Percentiles rank a stretch among this genome's conserved stretches.
Evolutionary conservation across 2,888 invertebrate species (phyloP).

Genomic region (Tortricodes alternella): DNA sequence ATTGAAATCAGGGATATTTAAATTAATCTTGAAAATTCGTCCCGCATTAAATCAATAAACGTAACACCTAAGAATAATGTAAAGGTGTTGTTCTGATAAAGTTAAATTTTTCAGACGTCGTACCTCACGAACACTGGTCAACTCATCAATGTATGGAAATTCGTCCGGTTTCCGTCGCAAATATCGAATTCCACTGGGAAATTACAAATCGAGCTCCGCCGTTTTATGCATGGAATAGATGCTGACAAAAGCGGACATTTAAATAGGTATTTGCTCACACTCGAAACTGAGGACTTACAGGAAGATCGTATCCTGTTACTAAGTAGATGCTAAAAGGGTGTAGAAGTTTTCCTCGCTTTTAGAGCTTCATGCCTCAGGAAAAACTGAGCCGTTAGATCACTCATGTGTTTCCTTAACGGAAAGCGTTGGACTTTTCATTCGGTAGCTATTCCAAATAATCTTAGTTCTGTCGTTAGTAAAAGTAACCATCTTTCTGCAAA

Average conservation of each 20-base stretch:
- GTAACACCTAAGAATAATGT: too few species aligned
- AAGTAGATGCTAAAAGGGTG: conserved; percentile 3
- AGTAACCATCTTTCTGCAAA: too few species aligned
- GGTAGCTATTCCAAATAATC: too few species aligned
- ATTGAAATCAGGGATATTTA: too few species aligned
- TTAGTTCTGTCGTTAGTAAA: too few species aligned
- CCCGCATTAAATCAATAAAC: too few species aligned
- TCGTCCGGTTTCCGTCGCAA: background rate
- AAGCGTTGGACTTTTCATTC: too few species aligned
- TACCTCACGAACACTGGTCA: background rate
- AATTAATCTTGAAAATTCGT: too few species aligned
- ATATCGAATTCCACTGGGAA: conserved; percentile 16
- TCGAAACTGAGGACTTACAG: conserved; percentile 1
- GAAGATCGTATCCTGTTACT: conserved; percentile 3
- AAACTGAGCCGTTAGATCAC: background rate
- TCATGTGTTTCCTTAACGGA: too few species aligned
- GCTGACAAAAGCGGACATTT: conserved; percentile 5
- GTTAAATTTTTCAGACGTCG: too few species aligned
- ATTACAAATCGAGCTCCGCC: conserved; percentile 13
- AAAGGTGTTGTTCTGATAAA: too few species aligned
- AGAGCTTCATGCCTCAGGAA: background rate
- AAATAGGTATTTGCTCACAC: conserved; percentile 1
- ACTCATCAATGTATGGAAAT: background rate
- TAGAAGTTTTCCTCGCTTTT: background rate
- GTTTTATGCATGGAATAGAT: conserved; percentile 10